Conservation (phyloP, 2,888 invertebrate species). For the Aphodius granarius region DNA sequence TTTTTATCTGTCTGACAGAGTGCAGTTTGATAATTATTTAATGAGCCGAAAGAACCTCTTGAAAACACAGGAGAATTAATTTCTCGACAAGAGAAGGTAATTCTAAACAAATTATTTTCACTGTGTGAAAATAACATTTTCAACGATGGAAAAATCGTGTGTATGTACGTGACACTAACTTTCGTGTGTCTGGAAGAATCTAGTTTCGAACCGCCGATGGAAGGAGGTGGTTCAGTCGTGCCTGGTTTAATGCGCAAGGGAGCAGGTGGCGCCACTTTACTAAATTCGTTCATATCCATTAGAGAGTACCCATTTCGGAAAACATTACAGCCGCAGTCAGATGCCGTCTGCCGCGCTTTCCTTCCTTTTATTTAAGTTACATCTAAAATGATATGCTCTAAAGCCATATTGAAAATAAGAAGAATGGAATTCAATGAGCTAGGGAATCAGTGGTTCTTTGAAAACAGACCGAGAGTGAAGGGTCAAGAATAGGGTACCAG, state of each 20-base stretch:
- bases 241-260: not conserved
- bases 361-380: not conserved
- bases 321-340: slow-evolving; percentile 1
- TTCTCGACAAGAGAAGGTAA: too few species aligned
- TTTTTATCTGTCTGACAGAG: too few species aligned
- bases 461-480: too few species aligned
- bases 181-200: slow-evolving; percentile 5
- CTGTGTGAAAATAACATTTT: too few species aligned
- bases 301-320: slow-evolving; percentile 1
- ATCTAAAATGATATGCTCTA: not conserved
- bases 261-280: slow-evolving; percentile 7
- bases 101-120: too few species aligned
- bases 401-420: not conserved
- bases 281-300: slow-evolving; percentile 15
- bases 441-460: too few species aligned
- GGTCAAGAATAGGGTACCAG: not conserved
- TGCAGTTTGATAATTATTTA: too few species aligned
- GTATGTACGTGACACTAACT: slow-evolving; percentile 11
- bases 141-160: slow-evolving; percentile 3
- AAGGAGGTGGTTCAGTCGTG: not conserved
- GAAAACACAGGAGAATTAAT: too few species aligned
- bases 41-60: too few species aligned
- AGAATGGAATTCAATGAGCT: not conserved
- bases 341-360: not conserved
- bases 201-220: slow-evolving; percentile 1